Evolutionary conservation across 2,888 invertebrate species (phyloP), one percentile per base, ranked within the genome.

Genomic region (Drosophila merina): DNA sequence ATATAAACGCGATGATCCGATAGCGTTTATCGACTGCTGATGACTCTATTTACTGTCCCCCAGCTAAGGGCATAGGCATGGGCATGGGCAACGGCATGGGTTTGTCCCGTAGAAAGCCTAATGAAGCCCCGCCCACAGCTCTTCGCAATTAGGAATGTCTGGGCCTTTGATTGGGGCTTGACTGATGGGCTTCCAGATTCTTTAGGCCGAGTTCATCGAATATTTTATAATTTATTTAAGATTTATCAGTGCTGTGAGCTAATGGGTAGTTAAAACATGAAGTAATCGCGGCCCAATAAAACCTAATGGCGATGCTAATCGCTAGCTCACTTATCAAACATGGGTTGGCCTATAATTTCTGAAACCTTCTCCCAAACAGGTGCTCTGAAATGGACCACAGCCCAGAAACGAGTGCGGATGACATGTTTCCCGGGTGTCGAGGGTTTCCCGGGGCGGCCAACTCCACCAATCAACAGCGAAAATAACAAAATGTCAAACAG

Each of bases 401-500:
- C 67, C 76, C 63, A 64, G 74, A 69, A 79, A 77, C 63, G 54
- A 63, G 44, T 69, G 68, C 51, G 44, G 49, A 45, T 28, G 74
- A 72, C 72, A 72, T 72, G 20, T 20, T 20, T 20, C 20, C 20
- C 20, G 20, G 20, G 20, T 20, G 20, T 20, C 20, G 20, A 20
- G 20, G 2, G 20, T 68, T 72, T 38, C 49, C 36, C 36, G 45
- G 33, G 40, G 51, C 36, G 44, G 33, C 54, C 48, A 69, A 72
- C 85, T 75, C 74, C 75, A 86, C 75, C 86, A 88, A 88, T 85
- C 89, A 88, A 83, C 80, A 72, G 51, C 80, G 47, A 80, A 88
- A 84, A 81, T 84, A 88, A 83, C 76, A 67, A 89, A 88, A 87
- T 88, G 89, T 89, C 90, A 87, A 89, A 88, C 77, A 77, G 74